These are phyloP conservation scores for Bagarius yarrelli DNA, from an alignment of 2,113 vertebrate species.

Conservation along the genomic window DNA sequence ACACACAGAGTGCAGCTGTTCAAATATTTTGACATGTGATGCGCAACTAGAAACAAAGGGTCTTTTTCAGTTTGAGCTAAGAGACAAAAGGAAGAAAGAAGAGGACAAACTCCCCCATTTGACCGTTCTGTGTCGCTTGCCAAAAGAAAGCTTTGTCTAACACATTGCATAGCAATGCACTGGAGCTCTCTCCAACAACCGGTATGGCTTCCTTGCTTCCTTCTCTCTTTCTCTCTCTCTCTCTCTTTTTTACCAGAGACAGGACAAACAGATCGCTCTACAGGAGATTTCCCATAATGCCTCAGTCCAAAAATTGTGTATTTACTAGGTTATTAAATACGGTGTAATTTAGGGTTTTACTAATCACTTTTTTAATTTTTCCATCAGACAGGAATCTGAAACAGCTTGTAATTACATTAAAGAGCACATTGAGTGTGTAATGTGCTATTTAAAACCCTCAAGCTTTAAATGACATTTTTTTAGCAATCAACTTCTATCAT, in stretches of 20 bases:
- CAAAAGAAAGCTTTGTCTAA: constrained; percentile 41
- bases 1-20: constrained; percentile 69
- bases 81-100: constrained; percentile 61
- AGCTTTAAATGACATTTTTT: constrained; percentile 14
- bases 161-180: neutral
- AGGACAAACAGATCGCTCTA: constrained; percentile 7
- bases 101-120: constrained; percentile 42
- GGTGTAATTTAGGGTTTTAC: neutral
- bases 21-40: constrained; percentile 76
- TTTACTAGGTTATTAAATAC: neutral
- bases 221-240: neutral
- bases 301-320: neutral
- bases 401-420: constrained; percentile 7
- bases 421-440: constrained; percentile 30
- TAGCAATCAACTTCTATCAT: neutral
- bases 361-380: neutral
- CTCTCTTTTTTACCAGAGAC: constrained; percentile 3
- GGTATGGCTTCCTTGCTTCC: neutral
- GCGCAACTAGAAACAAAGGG: constrained; percentile 67
- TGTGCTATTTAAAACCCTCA: constrained; percentile 27
- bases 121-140: constrained; percentile 19
- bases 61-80: constrained; percentile 53
- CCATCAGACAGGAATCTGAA: neutral
- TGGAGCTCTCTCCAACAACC: constrained; percentile 19
- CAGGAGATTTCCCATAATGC: constrained; percentile 8